Evolutionary conservation across 2,888 invertebrate genomes (phyloP).

Genomic region (Eupeodes latifasciatus): DNA sequence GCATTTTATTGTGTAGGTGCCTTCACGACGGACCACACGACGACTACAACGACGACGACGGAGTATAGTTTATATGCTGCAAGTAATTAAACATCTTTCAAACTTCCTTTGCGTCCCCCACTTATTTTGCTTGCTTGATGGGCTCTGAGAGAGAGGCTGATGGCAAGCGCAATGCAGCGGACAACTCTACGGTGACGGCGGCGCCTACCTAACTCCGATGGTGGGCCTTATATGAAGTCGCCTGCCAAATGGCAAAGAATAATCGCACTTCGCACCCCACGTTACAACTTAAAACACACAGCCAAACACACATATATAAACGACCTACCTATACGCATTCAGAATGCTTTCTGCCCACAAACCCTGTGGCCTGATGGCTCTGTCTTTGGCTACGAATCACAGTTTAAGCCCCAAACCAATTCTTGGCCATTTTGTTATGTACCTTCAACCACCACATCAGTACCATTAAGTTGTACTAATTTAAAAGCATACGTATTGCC

Average conservation of each 20-base stretch:
- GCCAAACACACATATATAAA: neutral
- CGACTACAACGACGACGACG: neutral
- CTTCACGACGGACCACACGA: conserved; percentile 69
- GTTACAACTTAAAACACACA: conserved; percentile 9
- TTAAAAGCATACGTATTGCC: conserved; percentile 75
- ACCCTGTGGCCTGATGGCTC: neutral
- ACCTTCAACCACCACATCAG: conserved; percentile 5
- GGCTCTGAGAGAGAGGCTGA: neutral
- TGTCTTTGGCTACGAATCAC: conserved; percentile 11
- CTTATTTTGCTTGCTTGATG: neutral
- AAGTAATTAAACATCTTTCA: conserved; percentile 74
- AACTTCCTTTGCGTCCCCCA: conserved; percentile 51
- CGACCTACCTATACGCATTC: conserved; percentile 33
- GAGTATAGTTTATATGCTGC: conserved; percentile 27
- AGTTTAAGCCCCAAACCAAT: conserved; percentile 20
- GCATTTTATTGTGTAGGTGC: conserved; percentile 71
- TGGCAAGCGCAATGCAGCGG: neutral
- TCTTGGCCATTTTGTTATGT: conserved; percentile 20
- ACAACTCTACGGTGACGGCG: neutral
- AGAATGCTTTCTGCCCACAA: conserved; percentile 48
- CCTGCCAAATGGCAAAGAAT: conserved; percentile 69
- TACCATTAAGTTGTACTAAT: conserved; percentile 76
- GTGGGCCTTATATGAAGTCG: conserved; percentile 58
- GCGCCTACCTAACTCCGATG: conserved; percentile 46
- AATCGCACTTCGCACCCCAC: conserved; percentile 65